phyloP scores from a whole-genome alignment of 2,113 vertebrate genomes.

The Neoarius graeffei region DNA sequence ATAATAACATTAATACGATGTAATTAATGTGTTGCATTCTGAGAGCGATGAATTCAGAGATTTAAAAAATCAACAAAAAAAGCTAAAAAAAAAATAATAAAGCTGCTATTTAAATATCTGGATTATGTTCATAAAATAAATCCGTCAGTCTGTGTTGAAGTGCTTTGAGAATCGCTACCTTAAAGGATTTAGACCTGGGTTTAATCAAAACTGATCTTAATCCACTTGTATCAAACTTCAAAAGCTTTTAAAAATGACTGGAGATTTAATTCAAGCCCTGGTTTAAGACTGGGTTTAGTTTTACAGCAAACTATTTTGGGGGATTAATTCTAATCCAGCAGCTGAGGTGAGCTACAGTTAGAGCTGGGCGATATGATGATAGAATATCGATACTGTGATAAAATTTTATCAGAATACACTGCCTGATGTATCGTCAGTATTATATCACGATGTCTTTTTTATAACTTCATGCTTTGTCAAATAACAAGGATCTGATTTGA shows the following conservation, averaged over 20 bases:
- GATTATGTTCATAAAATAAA: too few species aligned
- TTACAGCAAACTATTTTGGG: neutral
- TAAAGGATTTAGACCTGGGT: neutral
- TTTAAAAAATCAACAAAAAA: neutral
- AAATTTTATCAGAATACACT: neutral
- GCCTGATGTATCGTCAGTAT: neutral
- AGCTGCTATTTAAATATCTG: neutral
- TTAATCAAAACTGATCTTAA: neutral
- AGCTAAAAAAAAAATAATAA: neutral
- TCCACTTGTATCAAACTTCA: neutral
- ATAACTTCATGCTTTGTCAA: too few species aligned
- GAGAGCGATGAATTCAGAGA: neutral
- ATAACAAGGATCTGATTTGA: too few species aligned
- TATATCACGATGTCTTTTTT: too few species aligned
- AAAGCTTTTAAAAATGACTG: neutral
- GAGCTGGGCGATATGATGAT: neutral
- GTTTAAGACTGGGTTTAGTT: neutral
- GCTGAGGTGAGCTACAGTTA: neutral
- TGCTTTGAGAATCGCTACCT: neutral
- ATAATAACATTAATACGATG: neutral
- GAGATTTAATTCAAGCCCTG: neutral
- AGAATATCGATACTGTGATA: neutral
- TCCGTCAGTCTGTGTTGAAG: neutral
- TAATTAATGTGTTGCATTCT: neutral
- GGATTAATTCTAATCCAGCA: neutral